Evolutionary conservation across 2,888 invertebrate genomes (phyloP).

Genomic region (Venusia cambrica): DNA sequence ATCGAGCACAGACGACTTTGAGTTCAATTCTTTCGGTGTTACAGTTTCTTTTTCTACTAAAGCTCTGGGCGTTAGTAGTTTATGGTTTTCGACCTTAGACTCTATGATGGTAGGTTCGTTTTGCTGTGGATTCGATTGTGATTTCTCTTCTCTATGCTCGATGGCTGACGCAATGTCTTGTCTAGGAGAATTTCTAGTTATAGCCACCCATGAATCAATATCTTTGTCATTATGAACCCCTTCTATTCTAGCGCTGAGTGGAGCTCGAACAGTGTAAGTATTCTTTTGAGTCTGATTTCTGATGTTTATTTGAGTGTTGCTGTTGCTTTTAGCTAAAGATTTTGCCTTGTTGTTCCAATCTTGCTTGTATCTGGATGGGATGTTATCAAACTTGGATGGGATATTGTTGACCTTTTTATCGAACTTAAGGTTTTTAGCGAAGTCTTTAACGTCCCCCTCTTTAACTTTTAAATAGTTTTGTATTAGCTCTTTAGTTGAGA

Average conservation of each 20-base stretch:
- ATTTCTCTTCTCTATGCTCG: conserved; percentile 26
- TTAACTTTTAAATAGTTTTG: conserved; percentile 73
- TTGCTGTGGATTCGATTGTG: conserved; percentile 21
- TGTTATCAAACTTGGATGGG: conserved; percentile 42
- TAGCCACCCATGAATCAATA: conserved; percentile 75
- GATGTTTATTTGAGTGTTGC: conserved; percentile 36
- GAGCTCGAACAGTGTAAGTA: conserved; percentile 45
- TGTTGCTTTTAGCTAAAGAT: conserved; percentile 35
- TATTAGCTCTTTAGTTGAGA: conserved; percentile 69
- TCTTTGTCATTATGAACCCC: conserved; percentile 70
- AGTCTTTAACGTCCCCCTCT: conserved; percentile 56
- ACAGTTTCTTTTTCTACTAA: conserved; percentile 34
- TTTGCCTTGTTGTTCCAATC: conserved; percentile 62
- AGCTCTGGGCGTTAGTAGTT: conserved; percentile 16
- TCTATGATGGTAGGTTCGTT: conserved; percentile 21
- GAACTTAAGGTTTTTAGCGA: conserved; percentile 46
- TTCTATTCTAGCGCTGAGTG: conserved; percentile 66
- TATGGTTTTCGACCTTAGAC: conserved; percentile 28
- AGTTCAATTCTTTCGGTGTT: conserved; percentile 47
- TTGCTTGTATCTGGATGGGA: conserved; percentile 40
- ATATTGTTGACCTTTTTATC: conserved; percentile 52
- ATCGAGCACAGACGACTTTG: conserved; percentile 68
- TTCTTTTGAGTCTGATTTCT: conserved; percentile 56
- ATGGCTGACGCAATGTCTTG: conserved; percentile 38
- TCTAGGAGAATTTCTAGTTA: conserved; percentile 64